These are phyloP conservation scores for Blastobasis lacticolella DNA, from an alignment of 2,888 invertebrate species.

Conservation along the genomic window DNA sequence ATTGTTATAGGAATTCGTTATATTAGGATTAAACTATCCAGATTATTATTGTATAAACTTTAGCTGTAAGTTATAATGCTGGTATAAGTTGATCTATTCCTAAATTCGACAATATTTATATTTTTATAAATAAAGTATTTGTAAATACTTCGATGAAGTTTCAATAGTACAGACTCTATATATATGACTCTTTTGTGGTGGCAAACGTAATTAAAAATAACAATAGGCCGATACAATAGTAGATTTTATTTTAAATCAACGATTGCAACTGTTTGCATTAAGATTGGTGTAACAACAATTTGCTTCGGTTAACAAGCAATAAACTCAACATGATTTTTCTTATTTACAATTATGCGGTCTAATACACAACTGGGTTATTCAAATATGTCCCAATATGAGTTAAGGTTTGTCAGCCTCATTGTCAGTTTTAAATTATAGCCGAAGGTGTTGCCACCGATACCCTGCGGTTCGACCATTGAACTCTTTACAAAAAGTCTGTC, in stretches of 20 bases:
- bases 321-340: conserved; percentile 6
- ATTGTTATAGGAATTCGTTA: conserved; percentile 49
- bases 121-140: conserved; percentile 6
- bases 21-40: not conserved
- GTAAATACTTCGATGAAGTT: no score
- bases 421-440: no score
- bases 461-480: conserved; percentile 40
- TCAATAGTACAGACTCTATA: no score
- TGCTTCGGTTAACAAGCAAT: conserved; percentile 7
- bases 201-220: no score
- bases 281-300: not conserved
- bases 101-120: not conserved
- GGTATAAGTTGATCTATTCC: not conserved
- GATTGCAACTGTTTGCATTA: not conserved
- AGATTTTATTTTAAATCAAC: not conserved
- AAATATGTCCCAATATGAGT: conserved; percentile 31
- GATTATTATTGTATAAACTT: not conserved
- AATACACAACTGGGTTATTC: conserved; percentile 33
- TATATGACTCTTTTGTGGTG: no score
- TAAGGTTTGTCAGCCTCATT: conserved; percentile 17
- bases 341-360: conserved; percentile 24
- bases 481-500: conserved; percentile 27
- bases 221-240: no score
- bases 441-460: conserved; percentile 15
- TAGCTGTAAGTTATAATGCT: not conserved